Evolutionary conservation across 2,113 vertebrate species (phyloP).

Genomic region (Psettodes erumei): DNA sequence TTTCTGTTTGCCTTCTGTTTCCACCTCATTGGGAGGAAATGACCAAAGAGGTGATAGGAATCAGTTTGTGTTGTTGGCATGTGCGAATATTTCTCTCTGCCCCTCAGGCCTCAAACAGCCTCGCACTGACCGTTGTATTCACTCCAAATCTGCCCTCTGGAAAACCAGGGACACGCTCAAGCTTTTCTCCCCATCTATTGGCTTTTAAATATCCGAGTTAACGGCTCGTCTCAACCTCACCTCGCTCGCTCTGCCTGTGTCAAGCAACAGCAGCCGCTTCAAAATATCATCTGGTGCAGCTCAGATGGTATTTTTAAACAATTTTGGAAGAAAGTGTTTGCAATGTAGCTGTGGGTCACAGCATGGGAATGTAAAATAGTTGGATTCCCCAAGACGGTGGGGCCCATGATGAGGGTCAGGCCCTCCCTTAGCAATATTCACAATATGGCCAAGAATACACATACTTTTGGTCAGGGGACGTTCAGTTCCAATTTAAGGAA

Average conservation of each 20-base stretch:
- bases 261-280: background rate
- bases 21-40: slow-evolving; percentile 53
- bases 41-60: slow-evolving; percentile 33
- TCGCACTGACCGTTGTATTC: slow-evolving; percentile 17
- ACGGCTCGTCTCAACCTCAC: background rate
- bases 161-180: background rate
- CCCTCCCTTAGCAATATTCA: background rate
- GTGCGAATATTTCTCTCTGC: background rate
- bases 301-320: background rate
- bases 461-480: background rate
- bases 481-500: background rate
- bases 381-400: background rate
- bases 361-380: background rate
- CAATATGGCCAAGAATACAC: background rate
- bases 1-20: slow-evolving; percentile 23
- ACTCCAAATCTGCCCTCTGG: slow-evolving; percentile 10
- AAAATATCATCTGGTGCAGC: background rate
- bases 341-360: background rate
- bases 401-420: background rate
- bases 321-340: background rate
- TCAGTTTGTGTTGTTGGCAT: slow-evolving; percentile 18
- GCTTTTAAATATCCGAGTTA: background rate
- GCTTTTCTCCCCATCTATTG: background rate
- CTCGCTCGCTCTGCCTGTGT: background rate
- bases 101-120: slow-evolving; percentile 6